Evolutionary conservation across 2,888 invertebrate genomes (phyloP).

Genomic region (Apamea anceps): DNA sequence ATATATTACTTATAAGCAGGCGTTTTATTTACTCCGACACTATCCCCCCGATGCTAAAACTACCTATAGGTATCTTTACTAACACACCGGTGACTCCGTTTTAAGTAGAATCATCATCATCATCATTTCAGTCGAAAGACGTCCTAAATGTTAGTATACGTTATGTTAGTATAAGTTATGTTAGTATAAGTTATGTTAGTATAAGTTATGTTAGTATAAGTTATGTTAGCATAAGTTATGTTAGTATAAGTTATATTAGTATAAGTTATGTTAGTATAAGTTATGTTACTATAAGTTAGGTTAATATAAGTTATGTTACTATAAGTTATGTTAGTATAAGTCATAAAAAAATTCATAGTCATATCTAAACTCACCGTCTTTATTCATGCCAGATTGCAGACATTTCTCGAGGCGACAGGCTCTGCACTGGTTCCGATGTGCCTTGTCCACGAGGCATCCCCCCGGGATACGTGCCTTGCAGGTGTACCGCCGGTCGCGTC

Average conservation of each 20-base stretch:
- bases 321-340: too few relatives aligned
- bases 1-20: neutral
- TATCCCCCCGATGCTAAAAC: neutral
- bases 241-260: neutral
- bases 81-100: neutral
- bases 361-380: constrained; percentile 92
- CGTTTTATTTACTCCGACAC: neutral
- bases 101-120: neutral
- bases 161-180: neutral
- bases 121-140: neutral
- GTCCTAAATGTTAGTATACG: neutral
- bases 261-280: too few relatives aligned
- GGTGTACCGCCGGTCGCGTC: constrained; percentile 98
- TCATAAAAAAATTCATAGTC: too few relatives aligned
- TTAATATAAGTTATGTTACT: neutral
- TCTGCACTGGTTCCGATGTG: constrained; percentile 98
- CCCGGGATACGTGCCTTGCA: constrained; percentile 98
- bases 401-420: constrained; percentile 98
- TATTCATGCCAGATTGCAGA: constrained; percentile 98
- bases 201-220: too few relatives aligned
- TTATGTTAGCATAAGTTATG: neutral
- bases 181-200: too few relatives aligned
- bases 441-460: constrained; percentile 97
- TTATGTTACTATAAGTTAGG: too few relatives aligned
- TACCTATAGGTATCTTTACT: neutral